Conservation (phyloP, 2,113 vertebrate species). For the Toxotes chatareus region DNA sequence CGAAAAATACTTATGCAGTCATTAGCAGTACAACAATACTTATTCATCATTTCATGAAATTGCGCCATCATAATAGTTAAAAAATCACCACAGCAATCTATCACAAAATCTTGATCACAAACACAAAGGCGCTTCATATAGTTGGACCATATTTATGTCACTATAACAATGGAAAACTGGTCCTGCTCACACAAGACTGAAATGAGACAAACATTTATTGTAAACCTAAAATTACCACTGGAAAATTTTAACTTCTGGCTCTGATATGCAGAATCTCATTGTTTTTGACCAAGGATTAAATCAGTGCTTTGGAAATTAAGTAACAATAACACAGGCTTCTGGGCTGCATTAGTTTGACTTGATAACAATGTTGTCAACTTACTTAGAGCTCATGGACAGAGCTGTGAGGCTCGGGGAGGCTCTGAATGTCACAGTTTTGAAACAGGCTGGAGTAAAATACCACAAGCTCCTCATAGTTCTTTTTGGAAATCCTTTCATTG, state of each 20-base stretch:
- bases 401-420: slow-evolving; percentile 81
- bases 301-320: background rate
- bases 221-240: background rate
- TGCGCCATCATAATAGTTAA: background rate
- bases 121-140: background rate
- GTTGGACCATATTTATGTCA: background rate
- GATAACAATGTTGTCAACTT: background rate
- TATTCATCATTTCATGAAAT: background rate
- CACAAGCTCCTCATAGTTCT: slow-evolving; percentile 88
- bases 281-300: background rate
- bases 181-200: background rate
- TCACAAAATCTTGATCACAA: background rate
- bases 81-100: background rate
- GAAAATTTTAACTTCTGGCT: background rate
- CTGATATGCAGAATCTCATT: background rate
- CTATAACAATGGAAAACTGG: background rate
- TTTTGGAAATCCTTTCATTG: slow-evolving; percentile 92
- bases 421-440: slow-evolving; percentile 89
- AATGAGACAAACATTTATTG: background rate
- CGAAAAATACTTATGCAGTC: background rate
- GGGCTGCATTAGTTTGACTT: background rate
- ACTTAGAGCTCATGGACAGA: slow-evolving; percentile 87
- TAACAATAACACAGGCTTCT: background rate
- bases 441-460: slow-evolving; percentile 91
- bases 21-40: background rate